These are phyloP conservation scores for Dryadula phaetusa DNA, from an alignment of 2,888 invertebrate species.

Conservation along the genomic window DNA sequence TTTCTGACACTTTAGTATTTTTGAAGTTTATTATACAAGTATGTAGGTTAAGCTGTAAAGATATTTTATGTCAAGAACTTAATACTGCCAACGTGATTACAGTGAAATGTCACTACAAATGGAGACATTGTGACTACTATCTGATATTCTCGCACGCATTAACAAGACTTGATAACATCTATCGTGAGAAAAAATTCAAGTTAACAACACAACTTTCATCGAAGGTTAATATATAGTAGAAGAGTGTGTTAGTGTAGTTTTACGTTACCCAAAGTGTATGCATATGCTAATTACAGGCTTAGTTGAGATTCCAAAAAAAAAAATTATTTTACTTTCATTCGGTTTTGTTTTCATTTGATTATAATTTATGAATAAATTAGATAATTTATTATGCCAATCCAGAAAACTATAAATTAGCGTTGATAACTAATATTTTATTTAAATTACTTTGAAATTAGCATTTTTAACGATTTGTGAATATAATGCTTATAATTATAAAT, in stretches of 20 bases:
- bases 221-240: constrained; percentile 3
- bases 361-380: not conserved
- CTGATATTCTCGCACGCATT: constrained; percentile 35
- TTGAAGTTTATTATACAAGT: too few species aligned
- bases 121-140: constrained; percentile 39
- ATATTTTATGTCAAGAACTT: not conserved
- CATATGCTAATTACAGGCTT: not conserved
- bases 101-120: constrained; percentile 35
- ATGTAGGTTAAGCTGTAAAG: too few species aligned
- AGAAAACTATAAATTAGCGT: not conserved
- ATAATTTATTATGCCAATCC: too few species aligned
- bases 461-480: not conserved
- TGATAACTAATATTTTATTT: not conserved
- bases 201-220: constrained; percentile 35
- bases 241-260: not conserved
- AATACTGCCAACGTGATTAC: constrained; percentile 9
- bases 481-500: not conserved
- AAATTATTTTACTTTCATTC: not conserved
- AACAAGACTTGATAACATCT: constrained; percentile 37
- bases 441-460: not conserved
- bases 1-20: too few species aligned
- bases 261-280: not conserved
- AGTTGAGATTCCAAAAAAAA: not conserved
- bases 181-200: constrained; percentile 40
- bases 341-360: not conserved